Base-by-base conservation (phyloP, 2,888 invertebrate genomes). In the Pollenia angustigena region DNA sequence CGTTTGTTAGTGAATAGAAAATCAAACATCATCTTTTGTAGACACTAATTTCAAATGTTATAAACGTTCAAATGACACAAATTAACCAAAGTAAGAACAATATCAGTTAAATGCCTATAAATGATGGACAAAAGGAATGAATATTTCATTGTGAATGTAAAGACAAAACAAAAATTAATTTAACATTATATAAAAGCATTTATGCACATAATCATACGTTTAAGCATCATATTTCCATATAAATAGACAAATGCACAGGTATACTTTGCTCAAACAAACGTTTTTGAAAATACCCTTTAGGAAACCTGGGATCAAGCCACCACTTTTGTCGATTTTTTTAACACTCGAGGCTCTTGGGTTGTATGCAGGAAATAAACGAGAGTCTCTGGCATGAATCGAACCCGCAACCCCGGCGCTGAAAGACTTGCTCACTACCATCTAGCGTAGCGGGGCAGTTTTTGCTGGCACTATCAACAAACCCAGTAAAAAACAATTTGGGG, bases 51-150 rank as follows among this genome's bases (percentile, higher is more conserved):
- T 75, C 14, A 56, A 66, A 64, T 76, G 58, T 71, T 66, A 76
- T 85, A 81, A 64, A 76, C 54, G 62, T 64, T 85, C 48, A 75
- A 85, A 64, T 81, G 80, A 81, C 85, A 85, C 56, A 76, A 64
- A 81, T 80, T 85, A 72, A 81, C 81, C 75, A 72, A 85, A 81
- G 76, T 64, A 76, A 81, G 75, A 69, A 52, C 46, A 68, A 66
- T 58, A 44, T 58, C 66, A 68, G 58, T 68, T 40, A 16, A 56
- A 56, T 54, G n/a, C 7, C 52, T 23, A 42, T 54, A 23, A 64
- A 44, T 76, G 76, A 76, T 54, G 76, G 42, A 50, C 50, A 60
- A 50, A 42, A 62, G 50, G 16, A 52, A 62, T 75, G 60, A 75
- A 50, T 56, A 56, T 56, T 56, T 46, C 32, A 23, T 32, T 56